Percentiles rank a stretch among this genome's conserved stretches.
phyloP scores from a whole-genome alignment of 2,113 vertebrate genomes.

The Silurus meridionalis region DNA sequence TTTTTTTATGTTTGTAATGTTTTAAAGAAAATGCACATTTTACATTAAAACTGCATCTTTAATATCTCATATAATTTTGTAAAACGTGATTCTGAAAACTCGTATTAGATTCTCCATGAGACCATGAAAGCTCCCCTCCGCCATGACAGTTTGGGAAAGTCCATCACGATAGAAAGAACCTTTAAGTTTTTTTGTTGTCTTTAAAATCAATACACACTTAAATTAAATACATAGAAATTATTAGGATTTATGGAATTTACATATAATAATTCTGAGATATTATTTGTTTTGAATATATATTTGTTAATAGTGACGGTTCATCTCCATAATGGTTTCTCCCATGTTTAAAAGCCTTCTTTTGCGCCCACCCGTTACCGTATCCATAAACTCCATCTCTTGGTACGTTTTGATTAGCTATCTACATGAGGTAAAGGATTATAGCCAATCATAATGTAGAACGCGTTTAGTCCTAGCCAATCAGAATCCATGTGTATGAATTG shows the following conservation, averaged over 20 bases:
- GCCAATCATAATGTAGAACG: neutral
- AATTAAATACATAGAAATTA: neutral
- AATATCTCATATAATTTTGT: neutral
- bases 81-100: neutral
- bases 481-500: neutral
- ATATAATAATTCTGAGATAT: neutral
- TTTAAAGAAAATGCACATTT: neutral
- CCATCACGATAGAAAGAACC: neutral
- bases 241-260: neutral
- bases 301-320: neutral
- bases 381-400: neutral
- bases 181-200: neutral
- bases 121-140: neutral
- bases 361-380: neutral
- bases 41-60: neutral
- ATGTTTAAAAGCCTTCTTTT: neutral
- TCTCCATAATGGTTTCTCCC: constrained; percentile 6
- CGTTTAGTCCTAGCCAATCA: neutral
- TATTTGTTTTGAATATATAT: neutral
- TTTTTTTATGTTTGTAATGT: neutral
- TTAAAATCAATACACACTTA: neutral
- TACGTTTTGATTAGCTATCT: neutral
- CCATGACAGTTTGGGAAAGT: neutral
- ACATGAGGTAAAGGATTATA: neutral
- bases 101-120: no score